These are phyloP conservation scores for Chloropsis cyanopogon DNA, from an alignment of 2,113 vertebrate species.

Conservation along the genomic window DNA sequence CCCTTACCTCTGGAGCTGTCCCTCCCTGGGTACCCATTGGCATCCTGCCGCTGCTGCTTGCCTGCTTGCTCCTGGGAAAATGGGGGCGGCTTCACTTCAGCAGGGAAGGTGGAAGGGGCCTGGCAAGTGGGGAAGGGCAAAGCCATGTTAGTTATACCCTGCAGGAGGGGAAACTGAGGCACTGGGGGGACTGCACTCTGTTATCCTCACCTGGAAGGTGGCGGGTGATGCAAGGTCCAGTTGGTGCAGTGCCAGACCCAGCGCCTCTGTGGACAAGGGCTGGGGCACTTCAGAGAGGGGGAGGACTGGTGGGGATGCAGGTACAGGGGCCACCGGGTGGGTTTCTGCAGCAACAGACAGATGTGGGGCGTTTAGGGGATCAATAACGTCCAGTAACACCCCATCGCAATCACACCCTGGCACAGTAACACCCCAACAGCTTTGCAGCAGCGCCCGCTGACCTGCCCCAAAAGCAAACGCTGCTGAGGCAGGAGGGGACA, in stretches of 20 bases:
- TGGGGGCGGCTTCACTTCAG: neutral
- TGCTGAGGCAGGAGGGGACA: rapidly evolving
- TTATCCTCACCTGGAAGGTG: conserved; percentile 43
- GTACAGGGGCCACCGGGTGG: neutral
- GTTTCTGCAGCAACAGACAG: neutral
- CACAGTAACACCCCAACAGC: neutral
- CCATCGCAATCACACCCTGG: rapidly evolving
- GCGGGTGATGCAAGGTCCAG: conserved; percentile 32
- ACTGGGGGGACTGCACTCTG: neutral
- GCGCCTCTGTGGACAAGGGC: rapidly evolving
- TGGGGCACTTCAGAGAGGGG: neutral
- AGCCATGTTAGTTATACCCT: neutral
- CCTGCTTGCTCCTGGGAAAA: neutral
- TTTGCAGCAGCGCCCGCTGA: rapidly evolving
- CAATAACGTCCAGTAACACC: rapidly evolving
- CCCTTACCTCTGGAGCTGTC: conserved; percentile 56
- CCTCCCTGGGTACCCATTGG: neutral
- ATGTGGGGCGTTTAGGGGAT: neutral
- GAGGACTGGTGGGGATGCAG: neutral
- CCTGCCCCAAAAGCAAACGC: conserved; percentile 48
- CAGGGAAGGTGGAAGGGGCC: neutral
- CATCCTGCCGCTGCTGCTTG: neutral
- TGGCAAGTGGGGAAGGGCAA: neutral
- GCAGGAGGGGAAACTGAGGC: neutral
- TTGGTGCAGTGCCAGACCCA: conserved; percentile 62